Percentiles rank a stretch among this genome's conserved stretches.
Evolutionary conservation across 2,797 vertebrate species (phyloP).

Genomic region (Halcyon smyrnensis): DNA sequence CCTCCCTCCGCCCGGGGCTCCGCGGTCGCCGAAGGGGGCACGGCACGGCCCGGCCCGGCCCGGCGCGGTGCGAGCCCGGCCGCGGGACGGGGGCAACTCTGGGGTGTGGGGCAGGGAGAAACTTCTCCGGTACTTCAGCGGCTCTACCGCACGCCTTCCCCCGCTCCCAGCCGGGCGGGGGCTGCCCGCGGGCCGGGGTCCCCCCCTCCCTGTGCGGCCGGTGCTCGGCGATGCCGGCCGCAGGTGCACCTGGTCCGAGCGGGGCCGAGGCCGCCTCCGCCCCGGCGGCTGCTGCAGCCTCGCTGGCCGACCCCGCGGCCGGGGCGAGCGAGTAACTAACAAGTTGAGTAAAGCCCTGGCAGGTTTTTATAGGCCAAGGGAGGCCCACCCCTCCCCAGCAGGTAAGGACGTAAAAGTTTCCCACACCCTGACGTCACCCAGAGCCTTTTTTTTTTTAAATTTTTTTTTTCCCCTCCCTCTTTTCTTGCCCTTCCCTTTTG

Average conservation of each 20-base stretch:
- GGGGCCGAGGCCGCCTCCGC: neutral
- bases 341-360: neutral
- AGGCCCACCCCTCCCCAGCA: neutral
- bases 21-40: neutral
- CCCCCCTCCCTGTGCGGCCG: too few relatives aligned
- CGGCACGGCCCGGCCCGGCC: neutral
- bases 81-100: neutral
- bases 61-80: neutral
- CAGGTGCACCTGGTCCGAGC: slow-evolving; percentile 17
- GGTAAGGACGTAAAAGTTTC: slow-evolving; percentile 33
- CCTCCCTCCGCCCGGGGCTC: neutral
- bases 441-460: neutral
- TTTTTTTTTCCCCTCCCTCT: too few relatives aligned
- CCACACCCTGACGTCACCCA: neutral
- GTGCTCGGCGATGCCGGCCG: neutral
- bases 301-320: neutral
- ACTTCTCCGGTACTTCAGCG: too few relatives aligned
- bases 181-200: neutral
- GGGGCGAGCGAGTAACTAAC: neutral
- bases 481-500: neutral
- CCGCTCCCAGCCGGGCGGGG: neutral
- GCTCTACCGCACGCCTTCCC: neutral
- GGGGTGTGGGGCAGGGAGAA: neutral
- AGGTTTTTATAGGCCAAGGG: neutral
- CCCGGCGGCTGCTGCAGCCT: too few relatives aligned